Evolutionary conservation across 92 coral and sea anemone genomes (phyloP).

Genomic region (Isaurus tuberculatus): DNA sequence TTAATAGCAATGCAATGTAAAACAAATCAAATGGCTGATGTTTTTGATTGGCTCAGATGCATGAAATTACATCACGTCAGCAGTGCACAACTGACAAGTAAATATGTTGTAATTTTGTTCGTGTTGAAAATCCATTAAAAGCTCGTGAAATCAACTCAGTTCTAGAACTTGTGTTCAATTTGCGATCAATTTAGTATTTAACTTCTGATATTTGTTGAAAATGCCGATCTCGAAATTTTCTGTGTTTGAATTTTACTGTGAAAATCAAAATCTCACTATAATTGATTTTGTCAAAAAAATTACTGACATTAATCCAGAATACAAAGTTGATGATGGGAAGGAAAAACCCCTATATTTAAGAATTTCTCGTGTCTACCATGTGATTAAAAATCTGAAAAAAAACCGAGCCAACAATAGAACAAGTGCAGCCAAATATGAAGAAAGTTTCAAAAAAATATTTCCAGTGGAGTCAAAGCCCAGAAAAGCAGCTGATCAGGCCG

Average conservation of each 20-base stretch:
- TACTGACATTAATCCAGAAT: slow-evolving; percentile 2
- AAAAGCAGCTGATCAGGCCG: neutral
- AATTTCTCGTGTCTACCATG: neutral
- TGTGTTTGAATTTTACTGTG: neutral
- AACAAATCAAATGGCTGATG: neutral
- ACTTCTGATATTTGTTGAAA: neutral
- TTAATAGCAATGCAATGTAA: neutral
- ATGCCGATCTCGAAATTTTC: neutral
- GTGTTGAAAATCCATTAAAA: no score
- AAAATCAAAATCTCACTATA: neutral
- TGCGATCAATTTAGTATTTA: neutral
- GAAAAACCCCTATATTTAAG: slow-evolving; percentile 1
- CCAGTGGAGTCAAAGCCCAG: neutral
- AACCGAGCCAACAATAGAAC: neutral
- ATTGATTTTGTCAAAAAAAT: neutral
- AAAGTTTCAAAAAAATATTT: neutral
- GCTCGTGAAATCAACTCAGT: no score
- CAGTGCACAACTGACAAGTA: neutral
- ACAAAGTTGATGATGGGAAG: neutral
- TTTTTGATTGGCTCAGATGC: neutral
- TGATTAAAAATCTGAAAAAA: neutral
- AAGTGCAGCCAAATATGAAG: slow-evolving; percentile 2
- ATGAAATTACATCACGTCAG: neutral
- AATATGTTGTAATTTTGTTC: no score
- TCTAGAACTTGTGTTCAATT: neutral